Percentiles rank a stretch among this genome's conserved stretches.
Evolutionary conservation across 2,113 vertebrate genomes (phyloP).

Genomic region (Cyprinodon brontotheroides): DNA sequence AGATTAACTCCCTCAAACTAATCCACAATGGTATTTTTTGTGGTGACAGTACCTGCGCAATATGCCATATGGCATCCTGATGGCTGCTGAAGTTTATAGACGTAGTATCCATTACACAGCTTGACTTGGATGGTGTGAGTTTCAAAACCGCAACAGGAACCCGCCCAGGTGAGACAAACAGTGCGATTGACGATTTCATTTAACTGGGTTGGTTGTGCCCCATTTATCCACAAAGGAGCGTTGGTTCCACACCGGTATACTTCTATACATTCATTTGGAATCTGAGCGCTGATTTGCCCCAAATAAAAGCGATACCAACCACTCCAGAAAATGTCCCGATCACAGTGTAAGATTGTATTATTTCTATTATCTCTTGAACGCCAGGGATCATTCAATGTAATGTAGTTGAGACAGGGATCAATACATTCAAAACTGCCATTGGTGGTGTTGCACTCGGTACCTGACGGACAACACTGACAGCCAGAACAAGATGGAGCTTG

Average conservation of each 20-base stretch:
- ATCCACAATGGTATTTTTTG: neutral
- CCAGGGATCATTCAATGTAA: constrained; percentile 59
- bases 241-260: constrained; percentile 45
- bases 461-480: constrained; percentile 33
- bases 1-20: too few species aligned
- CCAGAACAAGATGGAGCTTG: neutral
- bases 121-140: constrained; percentile 57
- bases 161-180: accelerated
- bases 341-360: neutral
- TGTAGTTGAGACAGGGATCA: constrained; percentile 55
- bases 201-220: constrained; percentile 43
- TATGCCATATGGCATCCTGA: accelerated
- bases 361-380: constrained; percentile 40
- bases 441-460: constrained; percentile 42
- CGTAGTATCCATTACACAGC: constrained; percentile 51
- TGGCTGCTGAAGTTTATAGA: constrained; percentile 58
- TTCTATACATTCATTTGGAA: constrained; percentile 53
- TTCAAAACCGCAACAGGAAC: accelerated
- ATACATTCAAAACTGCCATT: neutral
- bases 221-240: constrained; percentile 39
- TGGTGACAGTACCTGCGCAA: constrained; percentile 55
- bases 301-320: constrained; percentile 67
- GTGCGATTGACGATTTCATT: constrained; percentile 21
- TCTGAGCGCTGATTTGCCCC: constrained; percentile 25
- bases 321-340: neutral